Evolutionary conservation across 2,888 invertebrate genomes (phyloP).

Genomic region (Stegophylla sp.): DNA sequence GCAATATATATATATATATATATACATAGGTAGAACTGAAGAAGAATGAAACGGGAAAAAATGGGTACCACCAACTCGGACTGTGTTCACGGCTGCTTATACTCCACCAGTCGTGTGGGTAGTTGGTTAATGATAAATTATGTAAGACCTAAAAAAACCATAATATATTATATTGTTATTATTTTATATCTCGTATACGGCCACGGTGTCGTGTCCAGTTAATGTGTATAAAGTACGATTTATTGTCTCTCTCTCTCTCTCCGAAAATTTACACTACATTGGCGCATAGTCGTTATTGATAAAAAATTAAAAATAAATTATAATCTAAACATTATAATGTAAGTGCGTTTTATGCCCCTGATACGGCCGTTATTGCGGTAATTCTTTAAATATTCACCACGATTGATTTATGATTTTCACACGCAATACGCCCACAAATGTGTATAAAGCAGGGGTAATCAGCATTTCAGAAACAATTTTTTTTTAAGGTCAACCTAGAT

Average conservation of each 20-base stretch:
- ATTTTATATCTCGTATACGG: background rate
- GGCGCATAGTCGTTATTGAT: background rate
- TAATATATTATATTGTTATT: conserved; percentile 19
- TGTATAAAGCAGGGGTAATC: too few species aligned
- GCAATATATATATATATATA: too few species aligned
- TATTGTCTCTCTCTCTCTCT: background rate
- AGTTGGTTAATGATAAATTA: conserved; percentile 34
- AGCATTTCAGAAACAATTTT: too few species aligned
- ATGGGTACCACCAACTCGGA: background rate
- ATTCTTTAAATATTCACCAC: too few species aligned
- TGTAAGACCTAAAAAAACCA: conserved; percentile 28
- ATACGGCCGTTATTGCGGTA: too few species aligned
- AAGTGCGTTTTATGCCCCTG: too few species aligned
- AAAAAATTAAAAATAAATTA: background rate
- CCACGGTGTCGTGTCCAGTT: background rate
- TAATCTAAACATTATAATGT: background rate
- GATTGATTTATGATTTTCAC: too few species aligned
- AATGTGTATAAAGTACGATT: conserved; percentile 14
- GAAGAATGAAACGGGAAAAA: background rate
- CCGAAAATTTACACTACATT: background rate
- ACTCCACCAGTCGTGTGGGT: conserved; percentile 19
- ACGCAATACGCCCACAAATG: too few species aligned
- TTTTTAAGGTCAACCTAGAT: too few species aligned
- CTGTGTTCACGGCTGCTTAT: background rate
- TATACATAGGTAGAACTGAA: too few species aligned